Evolutionary conservation across 2,888 invertebrate species (phyloP), one percentile per base, ranked within the genome.

Genomic region (Scaptomyza flava): DNA sequence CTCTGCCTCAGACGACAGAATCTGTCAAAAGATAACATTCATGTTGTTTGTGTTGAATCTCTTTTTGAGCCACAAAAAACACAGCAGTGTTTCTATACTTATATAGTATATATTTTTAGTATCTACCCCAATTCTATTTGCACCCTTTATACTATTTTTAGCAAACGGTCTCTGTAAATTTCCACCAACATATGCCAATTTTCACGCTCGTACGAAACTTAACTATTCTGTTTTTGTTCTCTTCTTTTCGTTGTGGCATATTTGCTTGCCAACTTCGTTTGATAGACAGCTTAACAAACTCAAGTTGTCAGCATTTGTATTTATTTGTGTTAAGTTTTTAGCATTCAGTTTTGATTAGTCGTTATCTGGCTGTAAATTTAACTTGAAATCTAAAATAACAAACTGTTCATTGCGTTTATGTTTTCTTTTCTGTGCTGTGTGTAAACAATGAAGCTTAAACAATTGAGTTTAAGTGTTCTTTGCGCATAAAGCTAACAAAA

Each of bases 101-200:
- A 23, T 41, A 33, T 41, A 33, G n/a, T 31, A 31, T 31, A 31
- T 9, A 31, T 9, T 1, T 9, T 3, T 9, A 23, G n/a, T 27
- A 46, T 14, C 23, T 27, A 27, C 27, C 14, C 8, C 31, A 30
- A 11, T 27, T 11, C 12, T n/a, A 30, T 3, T 46, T 20, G 11
- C 43, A 6, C 42, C 27, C 17, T 60, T 61, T 42, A 42, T 43
- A n/a, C n/a, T n/a, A 38, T 23, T 62, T 46, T 47, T 57, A 23
- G 6, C 30, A 62, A 72, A 72, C 47, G 56, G 59, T 56, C 67
- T 59, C 66, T 73, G 68, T 63, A 63, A 81, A 63, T 82, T 85
- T 85, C 68, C 69, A 46, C 68, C 69, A 72, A 77, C 88, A 81
- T 84, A 87, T 88, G 86, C 74, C 76, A 88, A 81, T 79, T 87